These are phyloP conservation scores for Pachyseris speciosa DNA, from an alignment of 64 coral and sea anemone genomes.

Conservation along the genomic window DNA sequence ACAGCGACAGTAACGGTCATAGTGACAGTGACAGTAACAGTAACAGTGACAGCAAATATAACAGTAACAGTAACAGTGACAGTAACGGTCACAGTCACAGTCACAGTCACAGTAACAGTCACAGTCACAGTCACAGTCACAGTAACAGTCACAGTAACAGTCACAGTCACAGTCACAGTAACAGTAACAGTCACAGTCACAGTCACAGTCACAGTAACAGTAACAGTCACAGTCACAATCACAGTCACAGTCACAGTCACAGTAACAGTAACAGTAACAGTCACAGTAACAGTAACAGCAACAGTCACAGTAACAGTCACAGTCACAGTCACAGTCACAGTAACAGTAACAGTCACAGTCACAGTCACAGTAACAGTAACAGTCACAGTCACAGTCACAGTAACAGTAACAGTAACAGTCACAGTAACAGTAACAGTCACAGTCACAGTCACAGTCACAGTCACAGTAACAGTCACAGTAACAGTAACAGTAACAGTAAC, in stretches of 20 bases:
- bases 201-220: not conserved
- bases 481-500: not conserved
- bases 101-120: not conserved
- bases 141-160: not conserved
- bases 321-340: not conserved
- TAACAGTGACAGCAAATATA: not conserved
- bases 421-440: not conserved
- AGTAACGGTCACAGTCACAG: constrained; percentile 4
- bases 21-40: not conserved
- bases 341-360: constrained; percentile 1
- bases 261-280: constrained; percentile 7
- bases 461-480: not conserved
- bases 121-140: not conserved
- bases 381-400: not conserved
- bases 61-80: not conserved
- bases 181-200: not conserved
- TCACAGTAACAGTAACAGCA: constrained; percentile 4
- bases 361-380: constrained; percentile 13
- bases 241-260: not conserved
- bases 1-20: not conserved
- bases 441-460: not conserved
- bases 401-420: constrained; percentile 9
- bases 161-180: not conserved
- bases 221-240: constrained; percentile 13
- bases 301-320: not conserved